Evolutionary conservation across 1,140 invertebrate genomes (phyloP), one percentile per base, ranked within the genome.

Genomic region (Zaprionus kolodkinae): DNA sequence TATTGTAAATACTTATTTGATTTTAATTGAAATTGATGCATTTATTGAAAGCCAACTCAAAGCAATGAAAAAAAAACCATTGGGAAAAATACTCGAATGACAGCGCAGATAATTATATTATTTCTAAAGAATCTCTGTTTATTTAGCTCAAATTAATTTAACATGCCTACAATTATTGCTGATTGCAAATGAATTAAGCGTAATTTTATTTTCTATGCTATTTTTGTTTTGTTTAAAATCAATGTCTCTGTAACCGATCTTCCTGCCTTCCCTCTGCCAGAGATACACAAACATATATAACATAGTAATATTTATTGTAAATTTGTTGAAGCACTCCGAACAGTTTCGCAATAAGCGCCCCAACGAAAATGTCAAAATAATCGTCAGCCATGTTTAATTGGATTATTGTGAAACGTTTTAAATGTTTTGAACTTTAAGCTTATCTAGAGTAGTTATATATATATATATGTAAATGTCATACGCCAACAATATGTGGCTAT

Each of bases 371-470:
- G 60, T 38, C 38, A 21, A 45, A 57, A 38, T 55, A 33, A 59
- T 68, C 71, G 83, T 79, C 76, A 88, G 70, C 59, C 74, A 79
- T 30, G 40, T 72, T 56, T 59, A 63, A 70, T 64, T 60, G 30
- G 38, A 60, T 54, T 27, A 71, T 64, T 75, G 60, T 40, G 54
- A 38, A 71, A 45, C 30, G 52, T 72, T 75, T 77, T 77, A 77
- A 69, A 45, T 79, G 70, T 79, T 79, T 79, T 70, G 70, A 79
- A 17, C 60, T 59, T 62, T 87, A 88, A 83, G 83, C 84, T 71
- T 76, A 66, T 60, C 82, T 83, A 84, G 27, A 35, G 81, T 69
- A 72, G 15, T 48, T 45, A n/a, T 45, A 17, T 15, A 43, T n/a
- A 43, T 13, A 43, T n/a, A 15, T 15, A 45, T 50, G 10, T 50